Percentiles rank a stretch among this genome's conserved stretches.
These are phyloP conservation scores for Maniola jurtina DNA, from an alignment of 1,140 invertebrate species.

Conservation along the genomic window DNA sequence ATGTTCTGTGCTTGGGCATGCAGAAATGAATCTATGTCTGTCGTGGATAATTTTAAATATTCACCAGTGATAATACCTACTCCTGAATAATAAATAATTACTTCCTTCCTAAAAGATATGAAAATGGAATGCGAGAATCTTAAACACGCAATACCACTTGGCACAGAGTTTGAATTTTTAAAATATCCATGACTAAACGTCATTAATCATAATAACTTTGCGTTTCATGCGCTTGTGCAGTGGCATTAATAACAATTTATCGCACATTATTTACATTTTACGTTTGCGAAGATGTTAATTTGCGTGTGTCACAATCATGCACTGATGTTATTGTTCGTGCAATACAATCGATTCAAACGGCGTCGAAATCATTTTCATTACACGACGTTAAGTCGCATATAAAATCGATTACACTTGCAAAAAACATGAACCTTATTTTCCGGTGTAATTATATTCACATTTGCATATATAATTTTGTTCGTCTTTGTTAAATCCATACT, in stretches of 20 bases:
- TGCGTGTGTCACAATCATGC: constrained; percentile 50
- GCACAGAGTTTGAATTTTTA: constrained; percentile 37
- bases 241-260: constrained; percentile 72
- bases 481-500: neutral
- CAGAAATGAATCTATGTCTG: constrained; percentile 67
- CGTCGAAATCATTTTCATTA: constrained; percentile 26
- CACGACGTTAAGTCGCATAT: constrained; percentile 2
- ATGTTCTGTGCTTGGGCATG: constrained; percentile 76
- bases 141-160: constrained; percentile 7
- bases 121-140: neutral
- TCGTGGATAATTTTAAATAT: constrained; percentile 58
- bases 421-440: neutral
- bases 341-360: constrained; percentile 31
- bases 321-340: constrained; percentile 34
- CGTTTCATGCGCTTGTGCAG: constrained; percentile 61
- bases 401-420: constrained; percentile 9
- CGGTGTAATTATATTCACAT: constrained; percentile 4
- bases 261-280: constrained; percentile 40
- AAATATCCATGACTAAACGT: constrained; percentile 61
- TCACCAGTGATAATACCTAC: neutral
- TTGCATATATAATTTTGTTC: constrained; percentile 6
- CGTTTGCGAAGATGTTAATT: constrained; percentile 40
- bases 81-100: neutral
- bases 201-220: constrained; percentile 68
- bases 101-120: neutral